A percentile compares a stretch with the other conserved stretches of the same genome.
phyloP scores from a whole-genome alignment of 1,140 invertebrate species.

The Rhynchophorus ferrugineus region DNA sequence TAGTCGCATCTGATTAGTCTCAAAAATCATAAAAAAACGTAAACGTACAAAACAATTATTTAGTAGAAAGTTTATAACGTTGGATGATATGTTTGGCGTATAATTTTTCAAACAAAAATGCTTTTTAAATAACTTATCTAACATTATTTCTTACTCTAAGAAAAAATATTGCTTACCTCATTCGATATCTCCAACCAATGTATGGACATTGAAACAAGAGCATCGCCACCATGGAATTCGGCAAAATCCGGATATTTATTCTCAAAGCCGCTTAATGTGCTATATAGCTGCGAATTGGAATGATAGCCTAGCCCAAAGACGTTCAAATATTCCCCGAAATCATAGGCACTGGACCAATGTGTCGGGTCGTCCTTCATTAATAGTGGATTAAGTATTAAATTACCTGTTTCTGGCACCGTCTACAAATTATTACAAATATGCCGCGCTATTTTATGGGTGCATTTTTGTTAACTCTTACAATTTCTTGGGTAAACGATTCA shows the following conservation, averaged over 20 bases:
- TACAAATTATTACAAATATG: conserved; percentile 32
- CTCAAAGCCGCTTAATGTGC: conserved; percentile 56
- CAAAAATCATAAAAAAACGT: conserved; percentile 25
- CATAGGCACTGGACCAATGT: conserved; percentile 71
- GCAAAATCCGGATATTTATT: conserved; percentile 52
- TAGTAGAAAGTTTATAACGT: no score
- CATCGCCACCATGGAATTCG: conserved; percentile 55
- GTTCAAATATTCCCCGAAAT: conserved; percentile 57
- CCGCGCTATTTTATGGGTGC: background rate
- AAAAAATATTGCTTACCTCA: conserved; percentile 48
- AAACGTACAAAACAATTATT: background rate
- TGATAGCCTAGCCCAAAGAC: conserved; percentile 50
- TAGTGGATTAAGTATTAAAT: conserved; percentile 66
- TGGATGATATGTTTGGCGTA: no score
- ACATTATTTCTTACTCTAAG: background rate
- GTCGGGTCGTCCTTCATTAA: conserved; percentile 65
- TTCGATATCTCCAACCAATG: conserved; percentile 58
- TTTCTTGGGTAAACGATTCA: conserved; percentile 29
- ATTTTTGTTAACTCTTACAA: conserved; percentile 12
- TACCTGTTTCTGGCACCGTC: conserved; percentile 58
- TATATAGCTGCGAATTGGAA: conserved; percentile 54
- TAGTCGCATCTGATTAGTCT: no score
- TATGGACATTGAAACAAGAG: conserved; percentile 50
- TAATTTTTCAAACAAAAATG: no score
- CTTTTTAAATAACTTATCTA: no score